Base-by-base conservation (phyloP, 2,113 vertebrate genomes). In the Capreolus pygargus region DNA sequence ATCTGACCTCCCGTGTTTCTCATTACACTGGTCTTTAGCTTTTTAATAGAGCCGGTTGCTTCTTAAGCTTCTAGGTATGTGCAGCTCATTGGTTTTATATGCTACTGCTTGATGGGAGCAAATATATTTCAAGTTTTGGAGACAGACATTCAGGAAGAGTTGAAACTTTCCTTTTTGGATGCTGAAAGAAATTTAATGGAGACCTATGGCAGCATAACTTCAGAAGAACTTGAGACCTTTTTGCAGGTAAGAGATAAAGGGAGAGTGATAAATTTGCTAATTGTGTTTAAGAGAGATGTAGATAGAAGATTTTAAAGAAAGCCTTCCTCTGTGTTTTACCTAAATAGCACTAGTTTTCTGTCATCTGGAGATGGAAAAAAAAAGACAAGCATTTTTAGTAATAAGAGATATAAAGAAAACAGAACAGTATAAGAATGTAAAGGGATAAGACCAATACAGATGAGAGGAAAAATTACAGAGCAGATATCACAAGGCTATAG, bases 101-200 rank as follows among this genome's bases (percentile, higher is more conserved):
- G 86, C 39, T 99, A 99, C 89, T 90, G 98, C 55, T 54, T 99
- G 55, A 87, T 98, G 70, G 99, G 98, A 33, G 98, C 98, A 3
- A 94, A 98, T 0, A 94, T 99, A 54, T 99, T 99, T 97, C 98
- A 98, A 95, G 98, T 95, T 0, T 95, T 99, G 98, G 98, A 99
- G 88, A 97, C 86, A 87, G 95, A 98, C 0, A 79, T 96, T 1
- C 98, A 98, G 88, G 92, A 92, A 86, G 83, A 98, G 27, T 95
- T 98, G 86, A 99, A 98, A 78, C 95, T 60, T 30, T 97, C 96
- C 25, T 97, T 98, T 17, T 90, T 87, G 11, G 96, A 74, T 28
- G 98, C 98, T 97, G 98, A 98, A 74, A 82, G 98, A 64, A 82
- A 81, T 93, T 99, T 99, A 86, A 83, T 99, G 94, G 93, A 98